phyloP scores from a whole-genome alignment of 2,888 invertebrate genomes.

The Cheilosia soror region DNA sequence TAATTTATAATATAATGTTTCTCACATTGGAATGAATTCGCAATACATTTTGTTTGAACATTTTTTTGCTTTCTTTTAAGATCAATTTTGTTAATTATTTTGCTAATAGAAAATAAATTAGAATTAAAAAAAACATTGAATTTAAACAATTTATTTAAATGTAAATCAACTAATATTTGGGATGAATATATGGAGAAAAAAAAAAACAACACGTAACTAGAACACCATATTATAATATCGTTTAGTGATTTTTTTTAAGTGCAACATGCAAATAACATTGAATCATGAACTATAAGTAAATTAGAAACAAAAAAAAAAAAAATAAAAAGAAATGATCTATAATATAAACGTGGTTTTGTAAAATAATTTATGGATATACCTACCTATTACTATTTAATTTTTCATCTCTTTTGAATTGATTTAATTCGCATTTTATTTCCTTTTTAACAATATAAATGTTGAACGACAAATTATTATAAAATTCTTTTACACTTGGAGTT shows the following conservation, averaged over 20 bases:
- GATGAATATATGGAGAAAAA: slow-evolving; percentile 26
- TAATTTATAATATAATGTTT: slow-evolving; percentile 40
- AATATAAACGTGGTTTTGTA: slow-evolving; percentile 4
- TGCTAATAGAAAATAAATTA: slow-evolving; percentile 48
- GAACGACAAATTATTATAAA: slow-evolving; percentile 15
- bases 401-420: slow-evolving; percentile 7
- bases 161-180: slow-evolving; percentile 54
- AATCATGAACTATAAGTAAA: slow-evolving; percentile 23
- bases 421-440: slow-evolving; percentile 15
- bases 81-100: slow-evolving; percentile 49
- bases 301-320: slow-evolving; percentile 4
- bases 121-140: slow-evolving; percentile 31
- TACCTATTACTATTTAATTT: slow-evolving; percentile 16
- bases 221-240: slow-evolving; percentile 17
- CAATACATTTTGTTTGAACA: slow-evolving; percentile 62
- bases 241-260: slow-evolving; percentile 20
- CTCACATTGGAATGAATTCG: slow-evolving; percentile 69
- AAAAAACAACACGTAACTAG: slow-evolving; percentile 27
- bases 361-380: slow-evolving; percentile 32
- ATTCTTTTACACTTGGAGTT: slow-evolving; percentile 35
- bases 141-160: slow-evolving; percentile 32
- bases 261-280: slow-evolving; percentile 21
- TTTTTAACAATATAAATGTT: slow-evolving; percentile 30
- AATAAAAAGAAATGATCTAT: slow-evolving; percentile 21
- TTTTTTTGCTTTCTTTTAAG: slow-evolving; percentile 25